Conservation (phyloP, 1,140 invertebrate genomes). For the Calephelis virginiensis region DNA sequence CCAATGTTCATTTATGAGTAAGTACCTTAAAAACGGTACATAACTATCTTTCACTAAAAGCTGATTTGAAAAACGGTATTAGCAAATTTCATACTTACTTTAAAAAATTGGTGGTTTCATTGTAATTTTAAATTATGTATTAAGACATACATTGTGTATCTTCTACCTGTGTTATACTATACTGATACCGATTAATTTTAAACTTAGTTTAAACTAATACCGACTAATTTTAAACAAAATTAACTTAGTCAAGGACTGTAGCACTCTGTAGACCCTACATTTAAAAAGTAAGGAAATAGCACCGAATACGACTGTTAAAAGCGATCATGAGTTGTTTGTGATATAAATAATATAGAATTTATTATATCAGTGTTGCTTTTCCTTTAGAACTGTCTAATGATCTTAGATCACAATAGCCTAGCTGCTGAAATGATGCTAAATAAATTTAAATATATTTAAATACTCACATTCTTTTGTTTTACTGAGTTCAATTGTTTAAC, state of each 20-base stretch:
- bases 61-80: too few species aligned
- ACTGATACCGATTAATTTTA: background rate
- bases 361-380: conserved; percentile 54
- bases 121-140: too few species aligned
- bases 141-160: too few species aligned
- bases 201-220: conserved; percentile 18
- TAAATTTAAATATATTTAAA: conserved; percentile 47
- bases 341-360: conserved; percentile 13
- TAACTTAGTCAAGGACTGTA: conserved; percentile 37
- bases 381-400: conserved; percentile 49
- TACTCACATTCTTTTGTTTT: conserved; percentile 38
- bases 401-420: conserved; percentile 44
- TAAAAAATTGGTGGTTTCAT: too few species aligned
- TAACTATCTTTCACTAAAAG: too few species aligned
- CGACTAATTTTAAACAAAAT: conserved; percentile 9
- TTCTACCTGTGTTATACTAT: too few species aligned
- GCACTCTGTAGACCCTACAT: conserved; percentile 53
- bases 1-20: too few species aligned
- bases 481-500: conserved; percentile 17
- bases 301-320: conserved; percentile 40
- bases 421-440: conserved; percentile 50
- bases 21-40: too few species aligned
- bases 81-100: too few species aligned
- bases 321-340: conserved; percentile 18
- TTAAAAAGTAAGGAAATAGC: conserved; percentile 45